Evolutionary conservation across 2,888 invertebrate genomes (phyloP).

Genomic region (Drosophila anomalipes): DNA sequence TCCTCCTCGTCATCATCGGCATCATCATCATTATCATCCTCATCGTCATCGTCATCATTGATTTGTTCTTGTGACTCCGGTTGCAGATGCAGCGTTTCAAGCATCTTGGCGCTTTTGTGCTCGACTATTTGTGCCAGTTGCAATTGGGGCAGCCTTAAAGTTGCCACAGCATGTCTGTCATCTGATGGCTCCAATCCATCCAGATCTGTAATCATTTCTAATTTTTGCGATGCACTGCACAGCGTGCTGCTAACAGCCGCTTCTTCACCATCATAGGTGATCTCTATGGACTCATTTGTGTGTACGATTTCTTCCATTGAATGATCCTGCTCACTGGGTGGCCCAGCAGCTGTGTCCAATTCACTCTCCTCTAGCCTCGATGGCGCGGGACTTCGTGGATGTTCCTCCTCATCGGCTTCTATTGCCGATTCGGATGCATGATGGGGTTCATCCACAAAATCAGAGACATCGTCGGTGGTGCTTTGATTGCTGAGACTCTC

Average conservation of each 20-base stretch:
- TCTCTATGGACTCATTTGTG: conserved; percentile 82
- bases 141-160: conserved; percentile 37
- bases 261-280: conserved; percentile 78
- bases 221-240: conserved; percentile 29
- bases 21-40: background rate
- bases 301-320: conserved; percentile 83
- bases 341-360: conserved; percentile 18
- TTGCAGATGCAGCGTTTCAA: conserved; percentile 57
- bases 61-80: conserved; percentile 54
- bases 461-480: conserved; percentile 84
- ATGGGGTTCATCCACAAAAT: conserved; percentile 80
- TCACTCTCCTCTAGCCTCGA: conserved; percentile 41
- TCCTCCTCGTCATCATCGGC: conserved; percentile 80
- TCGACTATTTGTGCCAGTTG: conserved; percentile 55
- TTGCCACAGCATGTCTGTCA: conserved; percentile 11
- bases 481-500: conserved; percentile 82
- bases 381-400: conserved; percentile 8
- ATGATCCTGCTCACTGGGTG: conserved; percentile 81
- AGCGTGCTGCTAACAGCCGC: conserved; percentile 54
- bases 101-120: conserved; percentile 35
- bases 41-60: conserved; percentile 12
- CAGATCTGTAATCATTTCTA: conserved; percentile 66
- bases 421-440: conserved; percentile 21
- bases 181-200: conserved; percentile 53
- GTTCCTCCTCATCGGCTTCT: conserved; percentile 7